These are phyloP conservation scores for Cranoglanis bouderius DNA, from an alignment of 2,113 vertebrate species.

Conservation along the genomic window DNA sequence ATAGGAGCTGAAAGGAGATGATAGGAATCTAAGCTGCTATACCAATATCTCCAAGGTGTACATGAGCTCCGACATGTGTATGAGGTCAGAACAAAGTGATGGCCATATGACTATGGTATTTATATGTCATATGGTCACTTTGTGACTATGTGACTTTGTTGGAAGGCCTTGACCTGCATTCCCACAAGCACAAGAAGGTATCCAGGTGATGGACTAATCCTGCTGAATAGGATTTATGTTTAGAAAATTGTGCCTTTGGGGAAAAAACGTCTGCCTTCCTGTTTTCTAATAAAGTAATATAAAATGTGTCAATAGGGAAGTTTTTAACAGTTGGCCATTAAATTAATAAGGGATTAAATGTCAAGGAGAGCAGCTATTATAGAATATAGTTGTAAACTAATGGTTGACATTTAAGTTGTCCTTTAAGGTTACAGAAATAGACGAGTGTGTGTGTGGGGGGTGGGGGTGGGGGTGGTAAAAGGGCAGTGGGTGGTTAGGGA, in stretches of 20 bases:
- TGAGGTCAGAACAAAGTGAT: neutral
- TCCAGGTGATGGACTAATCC: neutral
- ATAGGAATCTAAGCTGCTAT: neutral
- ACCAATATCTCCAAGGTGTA: neutral
- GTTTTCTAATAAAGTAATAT: neutral
- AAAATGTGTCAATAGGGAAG: neutral
- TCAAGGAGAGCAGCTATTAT: neutral
- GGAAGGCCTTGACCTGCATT: neutral
- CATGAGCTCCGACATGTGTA: neutral
- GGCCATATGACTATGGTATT: neutral
- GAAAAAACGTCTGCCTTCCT: neutral
- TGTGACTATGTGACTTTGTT: neutral
- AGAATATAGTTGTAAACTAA: neutral
- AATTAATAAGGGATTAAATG: neutral
- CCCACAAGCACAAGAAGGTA: neutral
- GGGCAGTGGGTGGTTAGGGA: neutral
- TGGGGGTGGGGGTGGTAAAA: neutral
- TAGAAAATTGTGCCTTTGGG: no score
- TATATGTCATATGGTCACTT: neutral
- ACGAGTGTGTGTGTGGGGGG: neutral
- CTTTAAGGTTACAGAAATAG: slow-evolving; percentile 32
- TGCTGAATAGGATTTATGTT: neutral
- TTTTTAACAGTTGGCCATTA: neutral
- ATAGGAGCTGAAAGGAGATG: neutral
- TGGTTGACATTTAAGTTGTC: slow-evolving; percentile 2